Percentiles rank a stretch among this genome's conserved stretches.
These are phyloP conservation scores for Phyto melanocephala DNA, from an alignment of 2,888 invertebrate genomes.

Conservation along the genomic window DNA sequence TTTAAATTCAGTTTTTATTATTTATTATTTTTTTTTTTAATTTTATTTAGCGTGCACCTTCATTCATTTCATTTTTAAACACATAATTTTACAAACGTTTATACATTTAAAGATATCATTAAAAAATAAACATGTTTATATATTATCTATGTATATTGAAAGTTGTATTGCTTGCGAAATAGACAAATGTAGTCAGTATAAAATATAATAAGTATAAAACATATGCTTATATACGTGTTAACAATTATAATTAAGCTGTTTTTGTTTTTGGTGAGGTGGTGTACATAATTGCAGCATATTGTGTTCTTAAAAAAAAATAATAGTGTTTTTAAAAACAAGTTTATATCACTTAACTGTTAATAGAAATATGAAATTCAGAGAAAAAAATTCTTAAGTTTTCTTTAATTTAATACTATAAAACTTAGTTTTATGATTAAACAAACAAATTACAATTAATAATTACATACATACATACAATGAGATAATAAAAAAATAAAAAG, in stretches of 20 bases:
- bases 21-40: too few relatives aligned
- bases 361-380: neutral
- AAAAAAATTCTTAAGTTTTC: neutral
- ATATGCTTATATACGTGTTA: neutral
- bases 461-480: slow-evolving; percentile 24
- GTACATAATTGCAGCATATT: neutral
- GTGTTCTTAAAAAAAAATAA: neutral
- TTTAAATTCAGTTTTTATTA: too few relatives aligned
- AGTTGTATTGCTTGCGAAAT: neutral
- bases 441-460: neutral
- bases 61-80: neutral
- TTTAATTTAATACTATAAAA: neutral
- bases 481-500: slow-evolving; percentile 15
- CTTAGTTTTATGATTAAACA: neutral
- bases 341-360: neutral
- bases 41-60: neutral
- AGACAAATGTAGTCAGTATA: slow-evolving; percentile 14
- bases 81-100: neutral
- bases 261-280: slow-evolving; percentile 8
- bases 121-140: slow-evolving; percentile 5
- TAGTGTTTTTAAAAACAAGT: neutral
- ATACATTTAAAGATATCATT: slow-evolving; percentile 11
- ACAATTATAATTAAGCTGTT: slow-evolving; percentile 5
- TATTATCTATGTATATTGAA: neutral
- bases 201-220: neutral